A percentile compares a stretch with the other conserved stretches of the same genome.
These are phyloP conservation scores for Cephonodes hylas DNA, from an alignment of 2,888 invertebrate genomes.

Conservation along the genomic window DNA sequence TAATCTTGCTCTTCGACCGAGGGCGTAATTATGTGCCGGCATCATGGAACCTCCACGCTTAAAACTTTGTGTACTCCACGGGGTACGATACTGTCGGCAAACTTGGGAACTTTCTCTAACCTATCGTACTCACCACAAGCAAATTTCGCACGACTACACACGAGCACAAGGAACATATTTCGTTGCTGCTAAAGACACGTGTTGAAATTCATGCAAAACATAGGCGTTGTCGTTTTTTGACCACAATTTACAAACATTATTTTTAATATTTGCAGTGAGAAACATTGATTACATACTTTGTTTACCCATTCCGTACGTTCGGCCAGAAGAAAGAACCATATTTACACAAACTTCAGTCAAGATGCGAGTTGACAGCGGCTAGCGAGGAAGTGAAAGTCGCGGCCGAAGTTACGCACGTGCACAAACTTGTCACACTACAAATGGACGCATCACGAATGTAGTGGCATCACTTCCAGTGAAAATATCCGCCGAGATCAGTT, in stretches of 20 bases:
- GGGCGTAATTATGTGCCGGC: background rate
- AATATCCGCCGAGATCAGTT: slow-evolving; percentile 21
- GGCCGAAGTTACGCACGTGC: slow-evolving; percentile 45
- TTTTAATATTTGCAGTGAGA: background rate
- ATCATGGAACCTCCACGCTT: background rate
- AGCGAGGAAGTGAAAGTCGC: slow-evolving; percentile 60
- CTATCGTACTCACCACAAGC: background rate
- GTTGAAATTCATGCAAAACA: slow-evolving; percentile 2
- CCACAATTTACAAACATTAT: background rate
- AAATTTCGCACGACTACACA: background rate
- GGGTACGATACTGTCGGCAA: background rate
- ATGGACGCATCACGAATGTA: slow-evolving; percentile 19
- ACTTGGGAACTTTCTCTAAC: background rate
- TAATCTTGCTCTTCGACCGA: background rate
- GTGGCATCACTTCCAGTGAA: slow-evolving; percentile 10
- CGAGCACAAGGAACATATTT: background rate
- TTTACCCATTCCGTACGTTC: background rate
- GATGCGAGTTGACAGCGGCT: slow-evolving; percentile 18
- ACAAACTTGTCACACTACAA: slow-evolving; percentile 24
- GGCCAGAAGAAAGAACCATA: slow-evolving; percentile 15
- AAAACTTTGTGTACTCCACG: background rate
- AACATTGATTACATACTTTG: background rate
- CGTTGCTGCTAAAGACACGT: background rate
- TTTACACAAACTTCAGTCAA: background rate
- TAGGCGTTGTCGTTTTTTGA: background rate